A percentile compares a stretch with the other conserved stretches of the same genome.
These are phyloP conservation scores for Rhingia rostrata DNA, from an alignment of 2,888 invertebrate genomes.

Conservation along the genomic window DNA sequence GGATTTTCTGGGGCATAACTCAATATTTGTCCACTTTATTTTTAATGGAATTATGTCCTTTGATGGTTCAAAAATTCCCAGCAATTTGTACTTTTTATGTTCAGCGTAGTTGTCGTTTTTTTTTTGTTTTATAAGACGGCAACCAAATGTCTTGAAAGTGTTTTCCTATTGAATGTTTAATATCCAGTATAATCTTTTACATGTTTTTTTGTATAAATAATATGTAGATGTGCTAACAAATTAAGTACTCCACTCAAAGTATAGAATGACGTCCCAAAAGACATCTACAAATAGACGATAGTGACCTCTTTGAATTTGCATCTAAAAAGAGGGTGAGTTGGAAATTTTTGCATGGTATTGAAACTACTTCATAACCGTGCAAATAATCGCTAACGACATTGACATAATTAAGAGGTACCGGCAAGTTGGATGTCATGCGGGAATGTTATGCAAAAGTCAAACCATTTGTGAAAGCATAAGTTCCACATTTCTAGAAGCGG, in stretches of 20 bases:
- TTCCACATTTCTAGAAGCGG: too few species aligned
- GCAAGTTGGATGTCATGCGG: neutral
- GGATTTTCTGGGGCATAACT: neutral
- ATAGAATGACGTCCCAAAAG: neutral
- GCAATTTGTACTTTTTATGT: too few species aligned
- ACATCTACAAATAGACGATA: conserved; percentile 6
- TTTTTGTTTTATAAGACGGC: too few species aligned
- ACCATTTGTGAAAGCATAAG: too few species aligned
- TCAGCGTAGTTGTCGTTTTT: too few species aligned
- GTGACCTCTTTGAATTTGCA: conserved; percentile 12
- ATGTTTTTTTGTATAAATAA: too few species aligned
- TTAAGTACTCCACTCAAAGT: neutral
- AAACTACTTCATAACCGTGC: neutral
- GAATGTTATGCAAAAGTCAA: neutral
- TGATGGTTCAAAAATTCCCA: too few species aligned
- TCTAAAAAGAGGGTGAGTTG: neutral
- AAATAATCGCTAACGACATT: neutral
- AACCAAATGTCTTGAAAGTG: too few species aligned
- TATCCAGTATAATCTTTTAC: too few species aligned
- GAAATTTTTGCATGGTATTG: neutral
- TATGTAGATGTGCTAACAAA: neutral
- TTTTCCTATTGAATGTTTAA: too few species aligned
- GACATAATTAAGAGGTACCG: conserved; percentile 2
- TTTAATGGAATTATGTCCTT: too few species aligned
- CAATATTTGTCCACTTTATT: too few species aligned